phyloP scores from a whole-genome alignment of 1,140 invertebrate genomes.

The Lethrus apterus region DNA sequence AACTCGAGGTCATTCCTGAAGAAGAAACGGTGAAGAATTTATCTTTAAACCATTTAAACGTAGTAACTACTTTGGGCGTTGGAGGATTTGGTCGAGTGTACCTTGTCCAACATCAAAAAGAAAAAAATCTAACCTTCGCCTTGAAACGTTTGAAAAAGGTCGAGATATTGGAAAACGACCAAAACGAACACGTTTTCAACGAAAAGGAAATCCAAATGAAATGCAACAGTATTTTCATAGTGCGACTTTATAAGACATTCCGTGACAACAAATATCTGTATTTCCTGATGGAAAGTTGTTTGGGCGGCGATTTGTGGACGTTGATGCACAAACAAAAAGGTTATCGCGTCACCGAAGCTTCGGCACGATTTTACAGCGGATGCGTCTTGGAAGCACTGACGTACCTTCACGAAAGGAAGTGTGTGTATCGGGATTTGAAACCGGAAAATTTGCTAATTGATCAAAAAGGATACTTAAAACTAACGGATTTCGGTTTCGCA shows the following conservation, averaged over 20 bases:
- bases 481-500: constrained; percentile 97
- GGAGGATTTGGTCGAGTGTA: constrained; percentile 92
- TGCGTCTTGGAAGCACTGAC: constrained; percentile 89
- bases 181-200: constrained; percentile 86
- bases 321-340: constrained; percentile 68
- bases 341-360: constrained; percentile 76
- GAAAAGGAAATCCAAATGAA: constrained; percentile 86
- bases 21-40: constrained; percentile 45
- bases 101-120: constrained; percentile 53
- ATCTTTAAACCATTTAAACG: constrained; percentile 68
- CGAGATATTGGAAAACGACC: constrained; percentile 86
- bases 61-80: constrained; percentile 80
- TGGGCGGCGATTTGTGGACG: constrained; percentile 97
- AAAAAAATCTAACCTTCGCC: constrained; percentile 67
- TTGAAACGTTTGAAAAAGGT: constrained; percentile 89
- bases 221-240: constrained; percentile 45
- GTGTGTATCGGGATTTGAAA: constrained; percentile 91
- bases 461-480: constrained; percentile 80
- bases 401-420: constrained; percentile 78
- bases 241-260: constrained; percentile 86
- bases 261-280: constrained; percentile 94
- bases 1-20: neutral
- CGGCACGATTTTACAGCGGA: constrained; percentile 82
- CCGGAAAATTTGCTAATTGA: constrained; percentile 91
- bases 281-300: constrained; percentile 92